phyloP scores from a whole-genome alignment of 2,888 invertebrate genomes.

The Nemurella pictetii region DNA sequence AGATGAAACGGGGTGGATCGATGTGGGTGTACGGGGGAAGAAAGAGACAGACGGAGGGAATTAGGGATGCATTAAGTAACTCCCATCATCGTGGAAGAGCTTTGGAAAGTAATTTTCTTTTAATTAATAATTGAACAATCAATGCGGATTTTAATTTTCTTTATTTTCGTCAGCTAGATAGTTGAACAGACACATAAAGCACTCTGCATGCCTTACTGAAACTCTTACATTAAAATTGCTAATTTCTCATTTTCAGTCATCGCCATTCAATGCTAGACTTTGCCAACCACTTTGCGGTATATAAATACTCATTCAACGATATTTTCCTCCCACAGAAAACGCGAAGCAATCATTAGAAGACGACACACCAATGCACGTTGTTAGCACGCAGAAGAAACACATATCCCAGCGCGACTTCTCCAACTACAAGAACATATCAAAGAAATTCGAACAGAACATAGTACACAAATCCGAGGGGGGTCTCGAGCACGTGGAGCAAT shows the following conservation, averaged over 20 bases:
- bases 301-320: neutral
- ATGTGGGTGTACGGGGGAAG: neutral
- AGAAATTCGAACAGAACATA: neutral
- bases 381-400: neutral
- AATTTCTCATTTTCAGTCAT: neutral
- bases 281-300: neutral
- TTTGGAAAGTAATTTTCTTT: neutral
- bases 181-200: too few species aligned
- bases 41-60: slow-evolving; percentile 1
- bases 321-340: neutral
- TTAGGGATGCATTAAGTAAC: neutral
- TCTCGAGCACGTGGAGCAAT: neutral
- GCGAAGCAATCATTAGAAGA: neutral
- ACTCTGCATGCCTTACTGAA: neutral
- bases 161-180: neutral
- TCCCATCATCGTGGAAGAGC: neutral
- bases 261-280: neutral
- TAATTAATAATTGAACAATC: neutral
- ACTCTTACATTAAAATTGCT: neutral
- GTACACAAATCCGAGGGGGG: neutral
- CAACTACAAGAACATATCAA: slow-evolving; percentile 14
- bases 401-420: slow-evolving; percentile 2
- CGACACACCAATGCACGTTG: neutral
- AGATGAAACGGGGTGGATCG: neutral
- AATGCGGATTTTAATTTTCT: neutral